Evolutionary conservation across 2,888 invertebrate genomes (phyloP), one percentile per base, ranked within the genome.

Genomic region (Carterocephalus palaemon): DNA sequence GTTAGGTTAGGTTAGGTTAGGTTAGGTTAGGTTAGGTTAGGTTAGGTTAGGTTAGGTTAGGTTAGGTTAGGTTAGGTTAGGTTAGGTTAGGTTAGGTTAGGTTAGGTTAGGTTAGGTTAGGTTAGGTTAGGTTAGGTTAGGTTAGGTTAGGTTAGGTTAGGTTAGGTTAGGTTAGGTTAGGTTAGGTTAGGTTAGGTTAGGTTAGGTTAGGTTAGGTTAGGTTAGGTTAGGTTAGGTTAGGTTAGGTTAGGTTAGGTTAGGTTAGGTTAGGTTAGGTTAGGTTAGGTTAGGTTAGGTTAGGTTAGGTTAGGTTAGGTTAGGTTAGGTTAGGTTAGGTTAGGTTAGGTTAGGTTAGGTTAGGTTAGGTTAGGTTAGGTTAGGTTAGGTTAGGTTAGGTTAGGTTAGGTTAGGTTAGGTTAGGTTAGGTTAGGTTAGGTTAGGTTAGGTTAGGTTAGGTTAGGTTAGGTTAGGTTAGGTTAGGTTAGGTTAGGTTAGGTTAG

Each of bases 321-420:
- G 52, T 49, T 52, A 48, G 49, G 52, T 49, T 52, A 52, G 52
- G 52, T 52, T 52, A 49, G 51, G 47, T 47, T 47, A 47, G 47
- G 47, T 47, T 47, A 42, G 47, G 42, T 47, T 42, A 33, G 47
- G 46, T 46, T 46, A 46, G 37, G 47, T 37, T 47, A 42, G 42
- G 47, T 42, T 47, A 42, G 42, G 42, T 46, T 42, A 49, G 46
- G 41, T 46, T 41, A 42, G 46, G 41, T 46, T 41, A 46, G 46
- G 48, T 49, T 49, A 49, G 48, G 48, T 49, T 49, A 46, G 46
- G 48, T 49, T 49, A 46, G 46, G 48, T 49, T 49, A 47, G 47
- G 49, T 49, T 49, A 47, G 49, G 49, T 49, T 49, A 49, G 49
- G 49, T 49, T 49, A 49, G 46, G 49, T 49, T 49, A 49, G 49